phyloP scores from a whole-genome alignment of 1,140 invertebrate species.

The Plodia interpunctella region DNA sequence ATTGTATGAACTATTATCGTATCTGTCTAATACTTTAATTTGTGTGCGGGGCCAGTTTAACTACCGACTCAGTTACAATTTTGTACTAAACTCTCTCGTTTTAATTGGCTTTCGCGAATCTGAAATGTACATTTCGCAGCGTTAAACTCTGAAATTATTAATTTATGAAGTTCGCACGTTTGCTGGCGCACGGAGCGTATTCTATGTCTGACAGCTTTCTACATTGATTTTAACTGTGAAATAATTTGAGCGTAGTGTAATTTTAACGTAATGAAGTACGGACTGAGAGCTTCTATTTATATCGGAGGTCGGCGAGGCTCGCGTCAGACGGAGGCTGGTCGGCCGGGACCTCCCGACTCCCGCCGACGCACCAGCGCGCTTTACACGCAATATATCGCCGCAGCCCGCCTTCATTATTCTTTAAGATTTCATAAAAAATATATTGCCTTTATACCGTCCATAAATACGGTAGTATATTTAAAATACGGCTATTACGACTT shows the following conservation, averaged over 20 bases:
- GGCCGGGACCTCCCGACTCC: background rate
- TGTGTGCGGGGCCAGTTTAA: background rate
- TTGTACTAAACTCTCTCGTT: background rate
- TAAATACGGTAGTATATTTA: slow-evolving; percentile 2
- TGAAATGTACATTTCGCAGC: background rate
- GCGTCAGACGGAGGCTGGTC: background rate
- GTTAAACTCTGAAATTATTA: slow-evolving; percentile 8
- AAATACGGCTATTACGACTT: background rate
- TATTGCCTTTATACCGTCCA: slow-evolving; percentile 11
- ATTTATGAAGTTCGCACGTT: slow-evolving; percentile 8
- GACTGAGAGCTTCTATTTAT: slow-evolving; percentile 11
- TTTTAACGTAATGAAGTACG: background rate
- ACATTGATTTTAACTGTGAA: slow-evolving; percentile 1
- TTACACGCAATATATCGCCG: slow-evolving; percentile 9
- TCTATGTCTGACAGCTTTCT: background rate
- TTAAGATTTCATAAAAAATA: slow-evolving; percentile 13
- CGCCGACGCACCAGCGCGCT: background rate
- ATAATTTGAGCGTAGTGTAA: background rate
- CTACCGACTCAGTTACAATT: background rate
- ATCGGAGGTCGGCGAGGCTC: background rate
- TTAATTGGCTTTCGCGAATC: slow-evolving; percentile 8
- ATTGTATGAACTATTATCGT: background rate
- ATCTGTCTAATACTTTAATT: background rate
- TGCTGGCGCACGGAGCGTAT: background rate
- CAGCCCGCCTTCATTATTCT: slow-evolving; percentile 8